Percentiles rank a stretch among this genome's conserved stretches.
Conservation (phyloP, 2,113 vertebrate species). For the Mesembrinibis cayennensis region DNA sequence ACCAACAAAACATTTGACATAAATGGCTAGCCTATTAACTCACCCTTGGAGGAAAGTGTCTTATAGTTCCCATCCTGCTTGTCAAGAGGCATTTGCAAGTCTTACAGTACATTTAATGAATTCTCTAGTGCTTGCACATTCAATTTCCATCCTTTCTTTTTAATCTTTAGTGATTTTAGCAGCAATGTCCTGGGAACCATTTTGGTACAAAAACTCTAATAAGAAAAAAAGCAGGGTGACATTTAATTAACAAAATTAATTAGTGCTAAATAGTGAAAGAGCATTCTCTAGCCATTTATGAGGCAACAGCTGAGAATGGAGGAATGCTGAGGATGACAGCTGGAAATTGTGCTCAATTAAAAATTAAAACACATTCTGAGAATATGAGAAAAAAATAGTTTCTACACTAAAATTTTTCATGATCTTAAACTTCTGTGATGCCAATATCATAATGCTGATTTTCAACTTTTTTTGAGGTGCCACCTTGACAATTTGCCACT, state of each 20-base stretch:
- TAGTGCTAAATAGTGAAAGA: constrained; percentile 60
- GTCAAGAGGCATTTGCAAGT: constrained; percentile 55
- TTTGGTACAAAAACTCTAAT: constrained; percentile 59
- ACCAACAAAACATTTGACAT: not conserved
- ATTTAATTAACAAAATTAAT: constrained; percentile 72
- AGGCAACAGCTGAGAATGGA: constrained; percentile 55
- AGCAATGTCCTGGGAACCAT: constrained; percentile 50
- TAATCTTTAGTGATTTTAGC: constrained; percentile 59
- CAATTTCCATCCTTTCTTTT: constrained; percentile 55
- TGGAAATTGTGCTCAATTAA: constrained; percentile 53
- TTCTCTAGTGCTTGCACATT: constrained; percentile 52
- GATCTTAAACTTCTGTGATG: not conserved
- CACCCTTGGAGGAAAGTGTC: not conserved
- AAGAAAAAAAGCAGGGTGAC: constrained; percentile 57
- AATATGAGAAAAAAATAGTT: not conserved
- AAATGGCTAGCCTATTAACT: constrained; percentile 10
- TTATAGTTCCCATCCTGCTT: not conserved
- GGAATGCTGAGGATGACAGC: constrained; percentile 45
- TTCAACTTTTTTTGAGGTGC: not conserved
- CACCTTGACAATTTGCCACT: not conserved
- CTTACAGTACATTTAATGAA: constrained; percentile 28
- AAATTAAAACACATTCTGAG: constrained; percentile 31
- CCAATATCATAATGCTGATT: not conserved
- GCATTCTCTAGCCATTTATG: constrained; percentile 48
- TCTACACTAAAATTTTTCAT: not conserved